Conservation (phyloP, 2,888 invertebrate species). For the Nomada ruficornis region DNA sequence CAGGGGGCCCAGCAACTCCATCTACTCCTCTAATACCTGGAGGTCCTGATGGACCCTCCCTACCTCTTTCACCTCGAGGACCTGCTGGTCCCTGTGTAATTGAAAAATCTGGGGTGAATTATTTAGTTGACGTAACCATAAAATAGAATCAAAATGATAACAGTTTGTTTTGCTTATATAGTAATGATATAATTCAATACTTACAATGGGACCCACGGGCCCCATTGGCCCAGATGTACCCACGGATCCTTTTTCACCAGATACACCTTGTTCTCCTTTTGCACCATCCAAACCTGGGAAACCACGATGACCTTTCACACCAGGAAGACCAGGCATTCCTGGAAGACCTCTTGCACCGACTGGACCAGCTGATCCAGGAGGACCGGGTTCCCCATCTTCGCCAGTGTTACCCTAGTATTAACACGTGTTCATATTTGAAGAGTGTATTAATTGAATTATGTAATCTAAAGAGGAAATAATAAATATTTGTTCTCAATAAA, state of each 20-base stretch:
- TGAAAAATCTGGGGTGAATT: slow-evolving; percentile 1
- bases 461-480: too few relatives aligned
- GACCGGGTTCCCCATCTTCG: slow-evolving; percentile 92
- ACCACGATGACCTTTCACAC: slow-evolving; percentile 93
- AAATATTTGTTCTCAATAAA: too few relatives aligned
- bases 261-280: slow-evolving; percentile 91
- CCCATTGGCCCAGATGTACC: slow-evolving; percentile 90
- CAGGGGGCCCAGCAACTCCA: slow-evolving; percentile 92
- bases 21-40: slow-evolving; percentile 92
- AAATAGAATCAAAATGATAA: not conserved
- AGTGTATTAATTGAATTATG: too few relatives aligned
- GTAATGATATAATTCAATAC: slow-evolving; percentile 3
- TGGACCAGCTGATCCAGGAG: slow-evolving; percentile 89
- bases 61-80: slow-evolving; percentile 92
- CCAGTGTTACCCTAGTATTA: slow-evolving; percentile 88
- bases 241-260: slow-evolving; percentile 91
- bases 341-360: slow-evolving; percentile 90
- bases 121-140: not conserved
- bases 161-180: not conserved
- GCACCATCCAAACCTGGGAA: slow-evolving; percentile 92
- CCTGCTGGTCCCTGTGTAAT: slow-evolving; percentile 89
- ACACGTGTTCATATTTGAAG: too few relatives aligned
- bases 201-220: slow-evolving; percentile 89
- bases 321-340: slow-evolving; percentile 92
- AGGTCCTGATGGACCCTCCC: slow-evolving; percentile 92